These are phyloP conservation scores for Tympanoctomys barrerae DNA, from an alignment of 2,797 vertebrate species.

Conservation along the genomic window DNA sequence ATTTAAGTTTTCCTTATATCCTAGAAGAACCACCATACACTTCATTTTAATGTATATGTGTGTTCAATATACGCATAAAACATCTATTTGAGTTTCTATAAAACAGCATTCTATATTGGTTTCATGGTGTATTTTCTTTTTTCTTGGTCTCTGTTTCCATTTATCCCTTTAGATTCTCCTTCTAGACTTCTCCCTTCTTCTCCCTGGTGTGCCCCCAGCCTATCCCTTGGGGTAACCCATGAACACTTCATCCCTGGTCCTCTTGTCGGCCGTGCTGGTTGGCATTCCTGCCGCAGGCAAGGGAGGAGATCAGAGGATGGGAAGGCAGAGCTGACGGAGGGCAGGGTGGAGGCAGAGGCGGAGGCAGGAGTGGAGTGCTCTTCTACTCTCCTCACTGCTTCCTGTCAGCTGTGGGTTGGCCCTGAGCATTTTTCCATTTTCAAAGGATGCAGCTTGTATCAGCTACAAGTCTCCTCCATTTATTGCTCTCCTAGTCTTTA, in stretches of 20 bases:
- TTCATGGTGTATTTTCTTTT: background rate
- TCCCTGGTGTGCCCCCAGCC: background rate
- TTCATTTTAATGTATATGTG: background rate
- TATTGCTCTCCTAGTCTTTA: background rate
- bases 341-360: background rate
- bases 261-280: background rate
- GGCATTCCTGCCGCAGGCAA: background rate
- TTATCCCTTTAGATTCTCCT: background rate
- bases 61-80: background rate
- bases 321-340: background rate
- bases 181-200: background rate
- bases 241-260: fast-evolving
- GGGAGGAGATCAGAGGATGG: background rate
- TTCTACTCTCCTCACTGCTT: background rate
- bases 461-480: too few relatives aligned
- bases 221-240: background rate
- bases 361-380: too few relatives aligned
- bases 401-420: background rate
- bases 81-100: background rate
- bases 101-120: background rate
- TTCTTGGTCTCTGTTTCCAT: background rate
- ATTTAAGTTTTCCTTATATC: background rate
- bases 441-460: background rate
- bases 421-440: background rate
- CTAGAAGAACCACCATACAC: background rate